Evolutionary conservation across 2,797 vertebrate species (phyloP).

Genomic region (Hyperoplus lanceolatus): DNA sequence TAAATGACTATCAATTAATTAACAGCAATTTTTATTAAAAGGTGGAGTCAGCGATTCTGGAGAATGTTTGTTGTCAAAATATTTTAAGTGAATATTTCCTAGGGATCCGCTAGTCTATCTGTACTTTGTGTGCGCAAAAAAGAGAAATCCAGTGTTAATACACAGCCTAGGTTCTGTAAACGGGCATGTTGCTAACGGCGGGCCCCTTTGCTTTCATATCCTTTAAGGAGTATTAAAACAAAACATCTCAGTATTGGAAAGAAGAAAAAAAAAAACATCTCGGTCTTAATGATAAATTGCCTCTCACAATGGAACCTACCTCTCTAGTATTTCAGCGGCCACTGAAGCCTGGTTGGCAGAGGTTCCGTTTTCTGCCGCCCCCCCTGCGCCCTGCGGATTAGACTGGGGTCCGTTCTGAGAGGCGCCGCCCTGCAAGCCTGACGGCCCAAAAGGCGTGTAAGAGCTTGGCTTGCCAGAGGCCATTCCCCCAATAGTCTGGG

Average conservation of each 20-base stretch:
- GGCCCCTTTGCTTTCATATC: too few relatives aligned
- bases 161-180: too few relatives aligned
- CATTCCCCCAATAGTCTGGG: constrained; percentile 84
- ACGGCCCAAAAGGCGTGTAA: constrained; percentile 90
- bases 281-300: not conserved
- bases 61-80: too few relatives aligned
- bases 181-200: too few relatives aligned
- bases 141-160: too few relatives aligned
- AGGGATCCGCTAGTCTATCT: too few relatives aligned
- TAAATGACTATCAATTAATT: not conserved
- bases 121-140: too few relatives aligned
- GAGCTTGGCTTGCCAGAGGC: constrained; percentile 90
- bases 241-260: not conserved
- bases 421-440: constrained; percentile 74
- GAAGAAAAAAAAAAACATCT: not conserved
- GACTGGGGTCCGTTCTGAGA: constrained; percentile 89
- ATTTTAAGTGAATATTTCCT: too few relatives aligned
- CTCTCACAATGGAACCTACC: constrained; percentile 78
- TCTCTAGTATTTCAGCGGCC: constrained; percentile 90
- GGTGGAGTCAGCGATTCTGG: too few relatives aligned
- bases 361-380: constrained; percentile 82
- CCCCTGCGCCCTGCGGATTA: constrained; percentile 85
- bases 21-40: too few relatives aligned
- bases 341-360: constrained; percentile 85
- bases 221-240: not conserved